These are phyloP conservation scores for Hipposideros armiger DNA, from an alignment of 2,113 vertebrate species.

Conservation along the genomic window DNA sequence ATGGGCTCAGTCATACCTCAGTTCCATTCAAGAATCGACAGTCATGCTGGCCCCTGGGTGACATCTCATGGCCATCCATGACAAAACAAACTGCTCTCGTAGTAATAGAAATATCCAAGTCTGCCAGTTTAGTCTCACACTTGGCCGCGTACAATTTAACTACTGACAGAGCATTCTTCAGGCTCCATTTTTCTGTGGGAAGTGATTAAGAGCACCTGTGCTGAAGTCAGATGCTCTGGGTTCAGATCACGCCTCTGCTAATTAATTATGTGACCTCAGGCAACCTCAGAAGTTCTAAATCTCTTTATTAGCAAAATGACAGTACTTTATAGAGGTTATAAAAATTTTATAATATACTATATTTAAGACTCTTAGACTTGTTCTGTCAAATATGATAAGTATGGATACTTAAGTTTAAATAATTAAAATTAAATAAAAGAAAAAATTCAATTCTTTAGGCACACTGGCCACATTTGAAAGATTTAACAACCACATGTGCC, in stretches of 20 bases:
- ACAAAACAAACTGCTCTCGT: neutral
- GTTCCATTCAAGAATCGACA: neutral
- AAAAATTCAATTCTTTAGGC: conserved; percentile 13
- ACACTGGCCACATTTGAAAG: conserved; percentile 13
- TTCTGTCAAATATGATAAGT: neutral
- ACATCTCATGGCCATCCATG: neutral
- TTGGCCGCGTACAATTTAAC: neutral
- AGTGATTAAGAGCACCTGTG: neutral
- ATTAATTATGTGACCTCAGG: neutral
- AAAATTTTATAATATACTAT: conserved; percentile 16
- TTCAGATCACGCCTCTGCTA: neutral
- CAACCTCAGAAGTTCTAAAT: neutral
- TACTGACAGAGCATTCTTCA: neutral
- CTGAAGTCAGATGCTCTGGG: neutral
- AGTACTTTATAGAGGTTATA: neutral
- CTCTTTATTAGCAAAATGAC: conserved; percentile 1
- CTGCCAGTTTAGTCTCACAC: neutral
- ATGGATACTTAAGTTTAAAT: conserved; percentile 2
- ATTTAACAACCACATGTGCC: neutral
- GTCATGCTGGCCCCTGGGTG: neutral
- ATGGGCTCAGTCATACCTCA: neutral
- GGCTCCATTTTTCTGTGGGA: neutral
- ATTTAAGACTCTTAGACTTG: neutral
- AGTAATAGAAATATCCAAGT: neutral
- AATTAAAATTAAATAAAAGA: neutral